These are phyloP conservation scores for Callimorpha dominula DNA, from an alignment of 2,888 invertebrate species.

Conservation along the genomic window DNA sequence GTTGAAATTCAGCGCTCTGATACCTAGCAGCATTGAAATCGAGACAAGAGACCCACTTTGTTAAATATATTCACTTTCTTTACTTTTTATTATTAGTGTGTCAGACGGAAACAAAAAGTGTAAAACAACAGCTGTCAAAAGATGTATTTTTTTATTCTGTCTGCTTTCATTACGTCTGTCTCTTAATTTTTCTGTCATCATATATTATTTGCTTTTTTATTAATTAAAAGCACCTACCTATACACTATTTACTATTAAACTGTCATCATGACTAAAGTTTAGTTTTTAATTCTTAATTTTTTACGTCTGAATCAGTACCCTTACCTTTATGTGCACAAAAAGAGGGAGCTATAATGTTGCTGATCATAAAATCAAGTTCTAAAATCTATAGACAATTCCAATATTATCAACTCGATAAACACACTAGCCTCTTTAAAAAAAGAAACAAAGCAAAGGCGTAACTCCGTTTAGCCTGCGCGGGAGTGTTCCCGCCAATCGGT, in stretches of 20 bases:
- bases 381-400: conserved; percentile 9
- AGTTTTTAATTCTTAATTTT: not conserved
- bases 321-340: not conserved
- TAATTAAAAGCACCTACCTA: too few species aligned
- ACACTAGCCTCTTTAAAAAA: conserved; percentile 38
- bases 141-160: not conserved
- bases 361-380: not conserved
- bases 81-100: not conserved
- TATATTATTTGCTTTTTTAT: too few species aligned
- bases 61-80: conserved; percentile 1
- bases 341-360: not conserved
- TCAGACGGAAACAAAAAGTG: not conserved
- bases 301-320: not conserved
- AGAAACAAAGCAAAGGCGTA: conserved; percentile 51
- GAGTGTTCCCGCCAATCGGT: conserved; percentile 65
- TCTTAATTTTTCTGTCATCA: too few species aligned
- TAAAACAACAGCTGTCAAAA: not conserved
- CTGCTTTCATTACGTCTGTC: too few species aligned
- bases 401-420: conserved; percentile 16
- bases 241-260: too few species aligned
- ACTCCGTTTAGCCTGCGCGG: conserved; percentile 45
- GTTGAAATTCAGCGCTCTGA: conserved; percentile 2
- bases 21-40: not conserved
- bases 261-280: not conserved
- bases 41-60: not conserved